These are phyloP conservation scores for Psylliodes chrysocephalus DNA, from an alignment of 2,888 invertebrate species.

Conservation along the genomic window DNA sequence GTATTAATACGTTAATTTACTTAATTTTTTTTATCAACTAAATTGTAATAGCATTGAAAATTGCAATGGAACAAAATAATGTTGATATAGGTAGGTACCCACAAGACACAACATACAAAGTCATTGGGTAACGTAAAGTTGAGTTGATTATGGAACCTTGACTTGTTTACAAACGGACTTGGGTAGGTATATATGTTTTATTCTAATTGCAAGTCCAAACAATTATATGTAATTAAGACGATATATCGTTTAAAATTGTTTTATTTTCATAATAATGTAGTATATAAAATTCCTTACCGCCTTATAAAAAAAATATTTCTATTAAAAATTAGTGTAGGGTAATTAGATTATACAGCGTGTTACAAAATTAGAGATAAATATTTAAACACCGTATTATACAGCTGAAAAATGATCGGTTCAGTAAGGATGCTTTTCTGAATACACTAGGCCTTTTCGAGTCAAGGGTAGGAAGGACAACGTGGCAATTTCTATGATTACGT, in stretches of 20 bases:
- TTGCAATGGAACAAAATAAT: slow-evolving; percentile 26
- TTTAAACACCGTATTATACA: no score
- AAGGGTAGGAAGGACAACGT: no score
- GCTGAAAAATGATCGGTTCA: no score
- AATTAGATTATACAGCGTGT: no score
- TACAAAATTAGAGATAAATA: no score
- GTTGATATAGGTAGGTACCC: slow-evolving; percentile 18
- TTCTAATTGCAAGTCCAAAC: slow-evolving; percentile 11
- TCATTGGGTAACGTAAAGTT: slow-evolving; percentile 33
- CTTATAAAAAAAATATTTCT: no score
- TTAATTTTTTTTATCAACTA: slow-evolving; percentile 28
- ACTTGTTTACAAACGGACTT: slow-evolving; percentile 45
- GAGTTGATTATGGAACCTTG: slow-evolving; percentile 46
- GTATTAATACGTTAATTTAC: slow-evolving; percentile 8
- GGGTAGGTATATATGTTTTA: slow-evolving; percentile 29
- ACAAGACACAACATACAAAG: slow-evolving; percentile 19
- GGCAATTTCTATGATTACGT: no score
- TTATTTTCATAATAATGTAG: no score
- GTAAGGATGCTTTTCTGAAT: no score
- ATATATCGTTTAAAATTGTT: slow-evolving; percentile 17
- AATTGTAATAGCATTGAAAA: slow-evolving; percentile 34
- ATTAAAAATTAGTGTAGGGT: no score
- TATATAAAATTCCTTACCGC: no score
- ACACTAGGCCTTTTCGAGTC: no score
- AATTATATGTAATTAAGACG: slow-evolving; percentile 13